Evolutionary conservation across 2,888 invertebrate genomes (phyloP).

Genomic region (Stegana nigrithorax): DNA sequence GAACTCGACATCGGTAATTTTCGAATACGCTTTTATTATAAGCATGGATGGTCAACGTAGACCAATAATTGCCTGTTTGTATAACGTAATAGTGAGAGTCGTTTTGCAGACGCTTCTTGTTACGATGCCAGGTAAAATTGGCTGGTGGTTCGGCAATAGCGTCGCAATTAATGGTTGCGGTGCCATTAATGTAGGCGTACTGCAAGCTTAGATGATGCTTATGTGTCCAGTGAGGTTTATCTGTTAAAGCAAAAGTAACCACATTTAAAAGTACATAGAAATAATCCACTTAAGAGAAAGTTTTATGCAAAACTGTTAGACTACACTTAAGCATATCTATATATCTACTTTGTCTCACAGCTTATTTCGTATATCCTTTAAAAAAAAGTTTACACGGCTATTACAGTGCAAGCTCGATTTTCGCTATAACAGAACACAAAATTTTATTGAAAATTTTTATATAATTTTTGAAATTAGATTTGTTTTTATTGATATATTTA

Average conservation of each 20-base stretch:
- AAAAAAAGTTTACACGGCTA: no score
- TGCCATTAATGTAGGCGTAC: conserved; percentile 70
- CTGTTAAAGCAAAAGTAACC: conserved; percentile 42
- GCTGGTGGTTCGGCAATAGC: conserved; percentile 72
- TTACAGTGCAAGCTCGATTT: no score
- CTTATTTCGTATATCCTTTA: no score
- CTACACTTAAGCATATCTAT: no score
- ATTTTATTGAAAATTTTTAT: no score
- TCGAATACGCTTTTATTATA: conserved; percentile 67
- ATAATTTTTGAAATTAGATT: no score
- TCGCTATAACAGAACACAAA: no score
- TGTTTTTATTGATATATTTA: no score
- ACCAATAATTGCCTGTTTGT: conserved; percentile 59
- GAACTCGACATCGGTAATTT: conserved; percentile 71
- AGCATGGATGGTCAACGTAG: conserved; percentile 61
- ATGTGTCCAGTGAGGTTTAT: conserved; percentile 65
- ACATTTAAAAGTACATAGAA: not conserved
- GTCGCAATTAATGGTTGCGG: conserved; percentile 73
- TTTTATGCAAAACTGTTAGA: no score
- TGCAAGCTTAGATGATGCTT: conserved; percentile 53
- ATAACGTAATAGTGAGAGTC: conserved; percentile 56
- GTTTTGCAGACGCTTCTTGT: conserved; percentile 61
- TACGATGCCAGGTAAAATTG: conserved; percentile 71
- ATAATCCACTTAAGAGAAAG: not conserved
- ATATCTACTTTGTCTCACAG: no score